Base-by-base conservation (phyloP, 2,113 vertebrate species). In the Ondatra zibethicus region DNA sequence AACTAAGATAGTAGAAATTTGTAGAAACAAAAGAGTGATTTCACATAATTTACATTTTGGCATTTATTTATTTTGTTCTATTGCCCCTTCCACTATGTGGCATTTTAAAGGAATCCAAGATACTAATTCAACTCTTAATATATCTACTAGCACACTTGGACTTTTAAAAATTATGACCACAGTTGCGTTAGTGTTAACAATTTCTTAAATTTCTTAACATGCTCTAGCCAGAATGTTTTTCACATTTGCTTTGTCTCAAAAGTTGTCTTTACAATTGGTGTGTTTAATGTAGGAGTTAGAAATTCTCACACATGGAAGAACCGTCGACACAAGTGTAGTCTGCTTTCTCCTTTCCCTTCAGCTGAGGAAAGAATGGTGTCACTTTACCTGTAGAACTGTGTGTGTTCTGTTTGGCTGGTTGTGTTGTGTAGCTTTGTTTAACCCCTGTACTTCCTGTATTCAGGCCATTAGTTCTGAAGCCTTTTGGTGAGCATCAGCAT, bases 71-170 rank as follows among this genome's bases (percentile, higher is more conserved):
- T 65, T 63, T 85, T 29, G 42, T 85, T 65, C 27, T 85, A 7
- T 3, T 45, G n/a, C 23, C 39, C n/a, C 16, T 61, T 27, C 5
- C 39, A 45, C 27, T 13, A 19, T 77, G 36, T 68, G 45, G 25
- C 58, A 90, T 97, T 96, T 92, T 90, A 86, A 73, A 92, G 89
- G 78, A 80, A 86, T 94, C 5, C 36, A 33, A 68, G 68, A 36
- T 77, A 86, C 12, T 42, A 65, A 65, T 89, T 73, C 4, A 75
- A 29, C 36, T 70, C 39, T 94, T 45, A 76, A 33, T 89, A 39
- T 82, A 17, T 82, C 87, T 65, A 5, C 45, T 82, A 63, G 63
- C 36, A 82, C 45, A 84, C 25, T 39, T 42, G 42, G 25, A 82
- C 45, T 36, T 94, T 72, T 25, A 47, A 25, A 93, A 39, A 88